Evolutionary conservation across 2,797 vertebrate species (phyloP).

Genomic region (Pangasius krempfi): DNA sequence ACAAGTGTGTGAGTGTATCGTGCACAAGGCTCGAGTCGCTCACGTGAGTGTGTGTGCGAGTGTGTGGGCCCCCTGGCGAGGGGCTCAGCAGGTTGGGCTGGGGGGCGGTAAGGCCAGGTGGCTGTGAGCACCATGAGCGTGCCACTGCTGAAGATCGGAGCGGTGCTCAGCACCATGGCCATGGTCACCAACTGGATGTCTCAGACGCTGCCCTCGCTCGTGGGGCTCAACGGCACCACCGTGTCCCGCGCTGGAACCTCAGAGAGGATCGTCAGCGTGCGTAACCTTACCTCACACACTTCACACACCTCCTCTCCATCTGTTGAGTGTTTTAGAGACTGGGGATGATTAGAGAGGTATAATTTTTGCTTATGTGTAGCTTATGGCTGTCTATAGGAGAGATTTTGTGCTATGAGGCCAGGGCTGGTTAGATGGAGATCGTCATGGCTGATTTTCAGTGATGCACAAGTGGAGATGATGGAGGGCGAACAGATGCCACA

Average conservation of each 20-base stretch:
- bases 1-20: conserved; percentile 25
- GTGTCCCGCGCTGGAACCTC: conserved; percentile 85
- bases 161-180: conserved; percentile 96
- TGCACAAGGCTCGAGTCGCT: conserved; percentile 56
- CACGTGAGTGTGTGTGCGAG: conserved; percentile 38
- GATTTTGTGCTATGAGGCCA: conserved; percentile 8
- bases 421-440: not conserved
- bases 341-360: not conserved
- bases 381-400: conserved; percentile 18
- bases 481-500: conserved; percentile 9
- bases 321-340: conserved; percentile 7
- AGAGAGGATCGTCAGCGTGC: conserved; percentile 89
- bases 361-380: not conserved
- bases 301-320: conserved; percentile 20
- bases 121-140: conserved; percentile 83
- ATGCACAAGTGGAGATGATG: conserved; percentile 4
- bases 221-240: conserved; percentile 89
- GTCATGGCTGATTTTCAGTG: not conserved
- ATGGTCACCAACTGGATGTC: conserved; percentile 99
- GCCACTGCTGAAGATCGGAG: conserved; percentile 93
- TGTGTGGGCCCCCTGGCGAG: conserved; percentile 44
- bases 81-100: conserved; percentile 51
- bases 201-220: conserved; percentile 90
- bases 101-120: conserved; percentile 66
- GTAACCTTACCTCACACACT: conserved; percentile 61